phyloP scores from a whole-genome alignment of 1,140 invertebrate genomes.

The Drosophila setifemur region DNA sequence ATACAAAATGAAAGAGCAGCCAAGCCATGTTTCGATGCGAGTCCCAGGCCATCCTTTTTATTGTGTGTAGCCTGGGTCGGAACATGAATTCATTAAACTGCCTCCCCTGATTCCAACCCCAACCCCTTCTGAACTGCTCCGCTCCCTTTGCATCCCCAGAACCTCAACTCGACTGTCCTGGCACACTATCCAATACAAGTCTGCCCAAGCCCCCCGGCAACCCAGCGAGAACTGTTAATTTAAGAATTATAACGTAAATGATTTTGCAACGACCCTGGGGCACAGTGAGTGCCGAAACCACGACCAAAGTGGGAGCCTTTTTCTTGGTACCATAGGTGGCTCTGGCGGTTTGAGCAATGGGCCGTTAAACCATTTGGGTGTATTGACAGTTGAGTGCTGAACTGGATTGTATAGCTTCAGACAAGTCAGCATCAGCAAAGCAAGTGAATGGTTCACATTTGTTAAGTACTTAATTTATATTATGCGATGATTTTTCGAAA shows the following conservation, averaged over 20 bases:
- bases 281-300: conserved; percentile 8
- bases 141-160: not conserved
- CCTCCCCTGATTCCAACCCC: not conserved
- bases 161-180: not conserved
- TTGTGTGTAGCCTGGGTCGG: conserved; percentile 37
- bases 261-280: conserved; percentile 39
- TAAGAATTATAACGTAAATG: conserved; percentile 75
- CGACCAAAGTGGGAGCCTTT: not conserved
- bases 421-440: conserved; percentile 35
- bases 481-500: conserved; percentile 4
- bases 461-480: conserved; percentile 33
- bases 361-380: conserved; percentile 54
- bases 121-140: not conserved
- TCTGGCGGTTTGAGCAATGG: conserved; percentile 33
- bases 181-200: not conserved
- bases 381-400: conserved; percentile 35
- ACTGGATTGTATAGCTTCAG: conserved; percentile 3
- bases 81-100: conserved; percentile 76
- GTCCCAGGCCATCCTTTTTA: conserved; percentile 14
- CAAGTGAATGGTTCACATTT: conserved; percentile 24
- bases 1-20: conserved; percentile 10
- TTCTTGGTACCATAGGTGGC: not conserved
- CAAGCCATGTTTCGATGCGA: conserved; percentile 10
- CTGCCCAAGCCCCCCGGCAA: not conserved
- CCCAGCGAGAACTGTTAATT: conserved; percentile 43